phyloP scores from a whole-genome alignment of 2,888 invertebrate genomes.

The Pardosa pseudoannulata region DNA sequence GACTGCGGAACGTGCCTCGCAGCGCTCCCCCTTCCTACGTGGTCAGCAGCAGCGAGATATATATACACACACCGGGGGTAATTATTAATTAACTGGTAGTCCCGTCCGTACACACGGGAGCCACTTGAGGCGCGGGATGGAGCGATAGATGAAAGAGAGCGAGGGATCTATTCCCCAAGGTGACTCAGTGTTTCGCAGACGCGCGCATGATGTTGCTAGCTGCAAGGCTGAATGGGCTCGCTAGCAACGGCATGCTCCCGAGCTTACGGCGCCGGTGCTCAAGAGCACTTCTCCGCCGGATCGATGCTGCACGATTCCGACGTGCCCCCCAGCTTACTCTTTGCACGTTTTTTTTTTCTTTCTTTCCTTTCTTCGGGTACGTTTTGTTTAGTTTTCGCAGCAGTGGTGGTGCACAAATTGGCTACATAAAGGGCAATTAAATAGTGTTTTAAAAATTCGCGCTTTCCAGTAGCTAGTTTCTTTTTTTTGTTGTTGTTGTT shows the following conservation, averaged over 20 bases:
- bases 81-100: constrained; percentile 69
- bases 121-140: constrained; percentile 47
- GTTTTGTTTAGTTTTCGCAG: constrained; percentile 45
- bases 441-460: constrained; percentile 55
- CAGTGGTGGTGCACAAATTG: constrained; percentile 48
- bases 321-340: constrained; percentile 13
- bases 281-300: constrained; percentile 53
- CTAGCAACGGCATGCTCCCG: constrained; percentile 72
- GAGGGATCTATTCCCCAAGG: constrained; percentile 47
- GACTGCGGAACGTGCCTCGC: constrained; percentile 10
- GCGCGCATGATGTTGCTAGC: constrained; percentile 72
- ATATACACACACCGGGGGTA: constrained; percentile 38
- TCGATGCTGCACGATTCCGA: constrained; percentile 29
- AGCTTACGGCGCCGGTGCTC: constrained; percentile 68
- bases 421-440: constrained; percentile 72
- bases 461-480: neutral
- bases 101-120: constrained; percentile 49
- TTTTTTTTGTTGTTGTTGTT: neutral
- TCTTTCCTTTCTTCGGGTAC: constrained; percentile 1
- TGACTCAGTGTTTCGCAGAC: constrained; percentile 51
- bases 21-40: constrained; percentile 17
- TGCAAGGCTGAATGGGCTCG: constrained; percentile 68
- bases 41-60: constrained; percentile 48
- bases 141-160: constrained; percentile 39
- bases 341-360: constrained; percentile 15